These are phyloP conservation scores for Montipora capitata DNA, from an alignment of 92 coral and sea anemone genomes.

Conservation along the genomic window DNA sequence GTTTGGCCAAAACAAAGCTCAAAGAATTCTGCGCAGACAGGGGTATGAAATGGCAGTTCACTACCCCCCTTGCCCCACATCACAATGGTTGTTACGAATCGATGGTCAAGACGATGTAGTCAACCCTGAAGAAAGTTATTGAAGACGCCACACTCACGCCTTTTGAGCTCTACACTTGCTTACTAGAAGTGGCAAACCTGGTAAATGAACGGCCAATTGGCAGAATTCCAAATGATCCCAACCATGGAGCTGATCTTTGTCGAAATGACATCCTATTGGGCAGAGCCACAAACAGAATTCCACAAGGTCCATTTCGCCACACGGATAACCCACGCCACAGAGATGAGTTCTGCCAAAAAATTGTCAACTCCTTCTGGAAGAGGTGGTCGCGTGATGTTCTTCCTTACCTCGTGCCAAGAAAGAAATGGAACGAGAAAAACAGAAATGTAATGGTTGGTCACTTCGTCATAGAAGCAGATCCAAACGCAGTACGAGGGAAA, in stretches of 20 bases:
- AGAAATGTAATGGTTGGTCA: constrained; percentile 53
- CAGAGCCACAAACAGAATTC: constrained; percentile 53
- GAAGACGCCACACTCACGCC: constrained; percentile 68
- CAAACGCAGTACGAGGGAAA: constrained; percentile 64
- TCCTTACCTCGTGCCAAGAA: constrained; percentile 46
- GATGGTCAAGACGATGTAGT: constrained; percentile 42
- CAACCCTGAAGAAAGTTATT: constrained; percentile 62
- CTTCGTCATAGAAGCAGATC: constrained; percentile 45
- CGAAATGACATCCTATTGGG: constrained; percentile 74
- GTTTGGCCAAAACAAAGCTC: constrained; percentile 46
- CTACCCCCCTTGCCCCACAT: constrained; percentile 25
- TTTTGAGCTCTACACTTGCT: constrained; percentile 71
- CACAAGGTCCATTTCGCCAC: constrained; percentile 73
- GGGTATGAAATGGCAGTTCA: constrained; percentile 57
- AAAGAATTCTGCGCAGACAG: constrained; percentile 63
- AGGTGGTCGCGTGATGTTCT: constrained; percentile 74
- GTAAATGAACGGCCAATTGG: constrained; percentile 79
- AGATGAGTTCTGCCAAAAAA: constrained; percentile 61
- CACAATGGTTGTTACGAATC: constrained; percentile 63
- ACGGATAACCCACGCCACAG: constrained; percentile 61
- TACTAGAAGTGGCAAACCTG: constrained; percentile 61
- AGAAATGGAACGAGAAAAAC: constrained; percentile 41
- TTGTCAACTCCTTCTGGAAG: constrained; percentile 71
- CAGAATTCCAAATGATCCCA: constrained; percentile 67
- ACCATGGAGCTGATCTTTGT: constrained; percentile 71